Evolutionary conservation across 2,113 vertebrate genomes (phyloP).

Genomic region (Gnathonemus longibarbis): DNA sequence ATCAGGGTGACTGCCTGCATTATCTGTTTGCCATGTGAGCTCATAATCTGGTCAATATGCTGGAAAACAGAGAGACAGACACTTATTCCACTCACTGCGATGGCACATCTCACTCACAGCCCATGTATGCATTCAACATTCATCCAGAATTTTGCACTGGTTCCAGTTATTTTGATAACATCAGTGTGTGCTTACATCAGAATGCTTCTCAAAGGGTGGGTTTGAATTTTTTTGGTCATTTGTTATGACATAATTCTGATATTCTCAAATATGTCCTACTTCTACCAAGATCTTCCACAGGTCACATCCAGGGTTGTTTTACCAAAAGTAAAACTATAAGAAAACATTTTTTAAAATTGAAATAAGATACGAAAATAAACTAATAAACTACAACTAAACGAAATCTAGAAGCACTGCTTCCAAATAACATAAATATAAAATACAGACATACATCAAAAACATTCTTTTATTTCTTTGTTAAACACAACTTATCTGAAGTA

Average conservation of each 20-base stretch:
- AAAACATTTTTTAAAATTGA: not conserved
- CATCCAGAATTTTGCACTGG: not conserved
- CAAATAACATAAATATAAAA: not conserved
- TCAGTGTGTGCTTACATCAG: not conserved
- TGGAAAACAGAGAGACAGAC: constrained; percentile 50
- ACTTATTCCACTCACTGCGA: not conserved
- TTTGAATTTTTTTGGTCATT: not conserved
- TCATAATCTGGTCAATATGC: constrained; percentile 99
- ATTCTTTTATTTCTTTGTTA: not conserved
- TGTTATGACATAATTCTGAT: not conserved
- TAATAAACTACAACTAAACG: not conserved
- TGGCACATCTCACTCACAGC: not conserved
- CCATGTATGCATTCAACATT: no score
- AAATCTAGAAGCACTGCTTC: not conserved
- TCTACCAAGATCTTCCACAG: not conserved
- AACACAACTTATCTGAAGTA: not conserved
- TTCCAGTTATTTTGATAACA: constrained; percentile 11
- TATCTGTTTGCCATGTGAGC: constrained; percentile 93
- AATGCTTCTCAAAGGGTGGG: not conserved
- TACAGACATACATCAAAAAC: not conserved
- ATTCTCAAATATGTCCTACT: not conserved
- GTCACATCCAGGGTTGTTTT: not conserved
- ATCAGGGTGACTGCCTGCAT: constrained; percentile 99
- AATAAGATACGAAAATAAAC: not conserved
- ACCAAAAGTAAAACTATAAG: not conserved